Evolutionary conservation across 2,113 vertebrate species (phyloP).

Genomic region (Lamprologus speciosus): DNA sequence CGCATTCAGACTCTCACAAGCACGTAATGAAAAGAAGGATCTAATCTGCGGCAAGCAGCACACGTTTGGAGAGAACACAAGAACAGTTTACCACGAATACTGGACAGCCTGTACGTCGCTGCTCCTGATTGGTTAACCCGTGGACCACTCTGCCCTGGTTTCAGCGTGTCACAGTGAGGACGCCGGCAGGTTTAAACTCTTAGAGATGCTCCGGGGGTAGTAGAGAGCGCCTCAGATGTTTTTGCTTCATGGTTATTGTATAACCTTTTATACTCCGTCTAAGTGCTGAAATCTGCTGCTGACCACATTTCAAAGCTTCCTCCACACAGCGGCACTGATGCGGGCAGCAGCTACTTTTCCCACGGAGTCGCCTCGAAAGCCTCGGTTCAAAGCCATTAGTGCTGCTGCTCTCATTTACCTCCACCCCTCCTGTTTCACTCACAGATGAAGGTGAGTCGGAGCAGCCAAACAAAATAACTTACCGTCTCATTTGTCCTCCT

Average conservation of each 20-base stretch:
- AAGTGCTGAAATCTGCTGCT: neutral
- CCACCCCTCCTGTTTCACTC: neutral
- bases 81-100: neutral
- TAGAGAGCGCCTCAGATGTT: neutral
- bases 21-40: neutral
- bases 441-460: neutral
- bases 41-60: neutral
- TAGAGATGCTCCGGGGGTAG: neutral
- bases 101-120: neutral
- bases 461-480: neutral
- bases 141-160: neutral
- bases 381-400: neutral
- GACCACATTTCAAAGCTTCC: neutral
- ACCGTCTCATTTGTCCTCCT: neutral
- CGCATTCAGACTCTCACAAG: neutral
- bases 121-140: neutral
- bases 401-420: neutral
- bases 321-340: neutral
- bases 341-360: accelerated
- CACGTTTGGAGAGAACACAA: accelerated
- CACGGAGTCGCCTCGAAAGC: neutral
- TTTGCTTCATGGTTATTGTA: neutral
- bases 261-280: neutral
- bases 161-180: neutral
- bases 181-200: neutral